A percentile compares a stretch with the other conserved stretches of the same genome.
Conservation (phyloP, 1,140 invertebrate species). For the Vanessa atalanta region DNA sequence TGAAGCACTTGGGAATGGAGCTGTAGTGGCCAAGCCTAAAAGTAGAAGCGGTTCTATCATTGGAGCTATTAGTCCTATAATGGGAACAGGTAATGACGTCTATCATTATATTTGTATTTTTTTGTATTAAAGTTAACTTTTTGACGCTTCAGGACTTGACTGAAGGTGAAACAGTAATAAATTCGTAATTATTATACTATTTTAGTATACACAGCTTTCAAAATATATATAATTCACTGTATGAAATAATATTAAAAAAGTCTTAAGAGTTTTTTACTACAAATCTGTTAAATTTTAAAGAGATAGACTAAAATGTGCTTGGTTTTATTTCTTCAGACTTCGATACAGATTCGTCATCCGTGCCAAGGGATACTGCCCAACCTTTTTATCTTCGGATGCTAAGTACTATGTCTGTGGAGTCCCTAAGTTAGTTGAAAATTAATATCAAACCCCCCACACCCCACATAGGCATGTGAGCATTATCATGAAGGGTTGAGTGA, state of each 20-base stretch:
- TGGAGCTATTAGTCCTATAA: slow-evolving; percentile 78
- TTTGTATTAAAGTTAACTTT: not conserved
- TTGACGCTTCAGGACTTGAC: no score
- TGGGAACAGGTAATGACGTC: slow-evolving; percentile 72
- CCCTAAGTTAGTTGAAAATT: slow-evolving; percentile 60
- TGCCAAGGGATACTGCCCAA: slow-evolving; percentile 40
- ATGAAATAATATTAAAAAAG: not conserved
- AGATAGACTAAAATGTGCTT: not conserved
- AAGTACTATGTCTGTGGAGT: slow-evolving; percentile 73
- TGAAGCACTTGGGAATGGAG: slow-evolving; percentile 58
- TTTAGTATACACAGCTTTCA: no score
- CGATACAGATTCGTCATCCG: slow-evolving; percentile 45
- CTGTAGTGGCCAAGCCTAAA: slow-evolving; percentile 64
- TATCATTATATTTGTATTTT: not conserved
- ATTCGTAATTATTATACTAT: no score
- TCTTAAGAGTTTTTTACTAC: not conserved
- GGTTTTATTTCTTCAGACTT: slow-evolving; percentile 45
- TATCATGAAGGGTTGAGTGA: not conserved
- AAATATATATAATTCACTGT: no score
- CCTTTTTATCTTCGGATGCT: slow-evolving; percentile 66
- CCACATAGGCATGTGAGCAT: slow-evolving; percentile 13
- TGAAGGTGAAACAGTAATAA: no score
- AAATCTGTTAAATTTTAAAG: not conserved
- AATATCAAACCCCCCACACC: not conserved
- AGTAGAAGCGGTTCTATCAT: slow-evolving; percentile 79